Percentiles rank a stretch among this genome's conserved stretches.
Conservation (phyloP, 2,888 invertebrate genomes). For the Apamea anceps region DNA sequence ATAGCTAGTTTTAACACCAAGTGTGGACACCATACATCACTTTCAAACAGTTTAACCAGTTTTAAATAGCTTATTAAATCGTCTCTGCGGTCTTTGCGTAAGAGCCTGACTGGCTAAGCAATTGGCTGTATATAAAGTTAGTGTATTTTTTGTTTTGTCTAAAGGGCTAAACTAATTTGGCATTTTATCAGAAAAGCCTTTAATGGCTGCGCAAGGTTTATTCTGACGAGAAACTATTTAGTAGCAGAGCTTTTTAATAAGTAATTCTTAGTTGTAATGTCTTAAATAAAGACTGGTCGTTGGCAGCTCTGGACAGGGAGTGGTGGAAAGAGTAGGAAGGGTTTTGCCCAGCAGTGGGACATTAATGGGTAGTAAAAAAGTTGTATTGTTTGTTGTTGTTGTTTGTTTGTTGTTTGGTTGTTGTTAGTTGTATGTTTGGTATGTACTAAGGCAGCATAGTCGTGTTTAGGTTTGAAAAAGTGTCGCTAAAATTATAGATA, state of each 20-base stretch:
- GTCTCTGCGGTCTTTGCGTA: conserved; percentile 49
- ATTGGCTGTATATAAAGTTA: conserved; percentile 23
- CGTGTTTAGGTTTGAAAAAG: not conserved
- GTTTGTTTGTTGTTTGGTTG: too few species aligned
- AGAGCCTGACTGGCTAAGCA: conserved; percentile 30
- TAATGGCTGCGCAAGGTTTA: not conserved
- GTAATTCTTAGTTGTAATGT: not conserved
- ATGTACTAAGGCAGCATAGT: not conserved
- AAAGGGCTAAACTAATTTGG: conserved; percentile 30
- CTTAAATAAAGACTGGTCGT: too few species aligned
- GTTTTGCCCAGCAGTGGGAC: too few species aligned
- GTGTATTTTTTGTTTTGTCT: conserved; percentile 31
- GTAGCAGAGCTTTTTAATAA: not conserved
- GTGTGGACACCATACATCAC: conserved; percentile 73
- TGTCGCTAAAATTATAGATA: not conserved
- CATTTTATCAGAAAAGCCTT: conserved; percentile 22
- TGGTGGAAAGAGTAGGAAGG: too few species aligned
- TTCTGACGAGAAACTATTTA: not conserved
- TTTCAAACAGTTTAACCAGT: conserved; percentile 67
- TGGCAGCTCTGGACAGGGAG: too few species aligned
- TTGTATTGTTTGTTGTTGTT: too few species aligned
- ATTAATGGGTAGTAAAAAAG: too few species aligned
- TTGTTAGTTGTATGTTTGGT: too few species aligned
- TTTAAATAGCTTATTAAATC: conserved; percentile 68
- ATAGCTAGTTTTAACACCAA: conserved; percentile 68